phyloP scores from a whole-genome alignment of 2,888 invertebrate genomes.

The Alloplasta piceator region DNA sequence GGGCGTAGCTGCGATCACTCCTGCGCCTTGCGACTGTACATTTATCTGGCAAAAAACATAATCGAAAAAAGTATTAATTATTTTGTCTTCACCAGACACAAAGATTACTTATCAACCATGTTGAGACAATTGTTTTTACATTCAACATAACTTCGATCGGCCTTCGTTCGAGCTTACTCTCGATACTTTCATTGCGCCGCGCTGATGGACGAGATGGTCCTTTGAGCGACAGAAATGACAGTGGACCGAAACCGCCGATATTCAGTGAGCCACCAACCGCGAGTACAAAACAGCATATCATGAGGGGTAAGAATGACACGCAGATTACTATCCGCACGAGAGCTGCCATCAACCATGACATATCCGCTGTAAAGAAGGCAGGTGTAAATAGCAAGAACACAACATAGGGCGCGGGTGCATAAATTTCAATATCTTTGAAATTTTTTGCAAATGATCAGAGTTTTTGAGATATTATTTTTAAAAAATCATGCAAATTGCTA shows the following conservation, averaged over 20 bases:
- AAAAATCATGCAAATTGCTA: too few relatives aligned
- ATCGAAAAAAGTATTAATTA: constrained; percentile 3
- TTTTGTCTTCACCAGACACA: not conserved
- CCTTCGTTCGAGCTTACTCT: constrained; percentile 60
- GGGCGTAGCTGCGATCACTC: too few relatives aligned
- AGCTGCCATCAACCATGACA: constrained; percentile 61
- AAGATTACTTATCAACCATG: not conserved
- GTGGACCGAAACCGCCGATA: constrained; percentile 71
- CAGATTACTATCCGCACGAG: constrained; percentile 39
- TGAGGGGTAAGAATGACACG: constrained; percentile 27
- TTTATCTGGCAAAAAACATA: constrained; percentile 21
- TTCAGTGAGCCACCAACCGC: constrained; percentile 69
- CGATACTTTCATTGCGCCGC: constrained; percentile 31
- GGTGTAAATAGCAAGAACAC: too few relatives aligned
- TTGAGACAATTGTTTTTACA: constrained; percentile 59
- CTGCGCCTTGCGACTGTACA: not conserved
- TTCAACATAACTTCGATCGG: constrained; percentile 70
- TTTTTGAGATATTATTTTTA: too few relatives aligned
- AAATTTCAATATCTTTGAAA: too few relatives aligned
- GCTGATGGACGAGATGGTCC: constrained; percentile 22
- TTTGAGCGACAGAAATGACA: constrained; percentile 67
- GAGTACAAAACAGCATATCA: constrained; percentile 62
- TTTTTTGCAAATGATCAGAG: too few relatives aligned
- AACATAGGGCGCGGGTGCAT: too few relatives aligned
- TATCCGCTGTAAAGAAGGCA: constrained; percentile 63